phyloP scores from a whole-genome alignment of 1,140 invertebrate genomes.

The Bursaphelenchus mucronatus region DNA sequence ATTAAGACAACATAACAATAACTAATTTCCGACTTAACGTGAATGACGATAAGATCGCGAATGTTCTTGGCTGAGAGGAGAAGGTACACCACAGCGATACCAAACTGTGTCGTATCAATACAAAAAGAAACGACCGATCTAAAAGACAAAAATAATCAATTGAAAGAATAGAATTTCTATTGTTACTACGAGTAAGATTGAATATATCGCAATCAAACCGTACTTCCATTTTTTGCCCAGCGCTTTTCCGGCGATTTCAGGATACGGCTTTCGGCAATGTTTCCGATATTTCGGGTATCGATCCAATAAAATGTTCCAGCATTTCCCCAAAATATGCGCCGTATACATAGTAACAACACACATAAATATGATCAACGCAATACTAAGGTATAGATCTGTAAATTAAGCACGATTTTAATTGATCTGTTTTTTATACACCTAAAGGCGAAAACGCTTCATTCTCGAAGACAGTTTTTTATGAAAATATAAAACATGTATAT shows the following conservation, averaged over 20 bases:
- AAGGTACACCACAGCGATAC: conserved; percentile 71
- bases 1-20: conserved; percentile 69
- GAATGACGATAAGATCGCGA: conserved; percentile 65
- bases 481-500: too few relatives aligned
- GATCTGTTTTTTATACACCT: not conserved
- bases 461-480: conserved; percentile 53
- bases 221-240: conserved; percentile 68
- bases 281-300: conserved; percentile 67
- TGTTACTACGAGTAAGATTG: conserved; percentile 52
- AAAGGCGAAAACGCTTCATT: not conserved
- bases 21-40: conserved; percentile 64
- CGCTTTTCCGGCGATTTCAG: conserved; percentile 68
- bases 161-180: not conserved
- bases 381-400: conserved; percentile 48
- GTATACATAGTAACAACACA: conserved; percentile 42
- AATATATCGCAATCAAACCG: not conserved
- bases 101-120: conserved; percentile 70
- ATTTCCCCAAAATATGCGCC: conserved; percentile 65
- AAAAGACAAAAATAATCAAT: conserved; percentile 2
- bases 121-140: conserved; percentile 64
- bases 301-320: conserved; percentile 72
- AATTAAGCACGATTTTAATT: conserved; percentile 20
- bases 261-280: conserved; percentile 69
- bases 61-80: conserved; percentile 68
- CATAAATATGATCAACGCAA: conserved; percentile 48